Conservation (phyloP, 2,797 vertebrate genomes). For the Arctocebus calabarensis region DNA sequence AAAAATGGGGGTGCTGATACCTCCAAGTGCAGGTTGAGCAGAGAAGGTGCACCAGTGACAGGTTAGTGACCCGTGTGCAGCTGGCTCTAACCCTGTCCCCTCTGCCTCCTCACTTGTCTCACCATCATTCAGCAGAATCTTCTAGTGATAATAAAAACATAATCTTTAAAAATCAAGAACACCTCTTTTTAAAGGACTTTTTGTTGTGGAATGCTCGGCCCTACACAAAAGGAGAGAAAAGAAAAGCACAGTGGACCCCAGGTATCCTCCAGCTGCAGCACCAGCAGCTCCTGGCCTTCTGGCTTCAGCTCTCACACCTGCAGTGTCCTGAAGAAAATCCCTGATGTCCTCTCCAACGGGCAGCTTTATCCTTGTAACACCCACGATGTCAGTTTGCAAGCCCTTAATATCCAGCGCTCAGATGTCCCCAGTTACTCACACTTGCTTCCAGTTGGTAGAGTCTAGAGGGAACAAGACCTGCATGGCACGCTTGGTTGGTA, state of each 20-base stretch:
- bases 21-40: not conserved
- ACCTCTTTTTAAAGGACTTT: not conserved
- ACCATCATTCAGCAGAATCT: not conserved
- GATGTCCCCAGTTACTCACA: not conserved
- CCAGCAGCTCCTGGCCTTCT: not conserved
- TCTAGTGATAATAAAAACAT: not conserved
- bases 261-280: no score
- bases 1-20: not conserved
- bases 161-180: not conserved
- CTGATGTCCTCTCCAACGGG: no score
- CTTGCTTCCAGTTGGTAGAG: not conserved
- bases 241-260: no score
- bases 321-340: not conserved
- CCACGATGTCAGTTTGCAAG: not conserved
- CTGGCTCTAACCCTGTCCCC: not conserved
- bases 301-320: not conserved
- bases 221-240: no score
- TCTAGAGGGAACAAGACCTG: not conserved
- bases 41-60: rapidly evolving
- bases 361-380: not conserved
- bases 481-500: not conserved
- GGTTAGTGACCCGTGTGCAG: no score
- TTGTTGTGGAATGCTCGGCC: not conserved
- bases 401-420: no score
- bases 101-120: rapidly evolving